Percentiles rank a stretch among this genome's conserved stretches.
Conservation (phyloP, 2,113 vertebrate species). For the Calyptomena viridis region DNA sequence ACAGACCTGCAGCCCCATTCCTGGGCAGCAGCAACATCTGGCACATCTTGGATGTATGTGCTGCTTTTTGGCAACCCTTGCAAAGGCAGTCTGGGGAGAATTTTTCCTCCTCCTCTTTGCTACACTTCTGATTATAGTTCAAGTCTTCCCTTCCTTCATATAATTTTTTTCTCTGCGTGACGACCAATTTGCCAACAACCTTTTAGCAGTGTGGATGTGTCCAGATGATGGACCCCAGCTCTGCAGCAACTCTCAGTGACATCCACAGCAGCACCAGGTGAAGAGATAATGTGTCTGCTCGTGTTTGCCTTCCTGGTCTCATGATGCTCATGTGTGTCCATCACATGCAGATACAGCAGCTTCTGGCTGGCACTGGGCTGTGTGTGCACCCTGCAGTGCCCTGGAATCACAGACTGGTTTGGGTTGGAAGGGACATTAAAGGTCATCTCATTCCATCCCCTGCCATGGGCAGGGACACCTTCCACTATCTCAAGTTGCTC, state of each 20-base stretch:
- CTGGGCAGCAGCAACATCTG: conserved; percentile 51
- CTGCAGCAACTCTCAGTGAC: not conserved
- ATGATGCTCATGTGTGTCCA: rapidly evolving
- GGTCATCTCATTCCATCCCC: not conserved
- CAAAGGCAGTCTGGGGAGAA: not conserved
- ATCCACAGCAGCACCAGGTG: not conserved
- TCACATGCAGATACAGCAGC: not conserved
- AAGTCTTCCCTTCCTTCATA: not conserved
- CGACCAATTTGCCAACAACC: not conserved
- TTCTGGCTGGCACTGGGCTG: not conserved
- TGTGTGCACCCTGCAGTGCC: not conserved
- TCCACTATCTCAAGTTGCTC: not conserved
- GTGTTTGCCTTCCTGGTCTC: not conserved
- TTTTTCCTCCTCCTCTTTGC: not conserved
- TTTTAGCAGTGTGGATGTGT: not conserved
- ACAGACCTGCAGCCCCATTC: conserved; percentile 30
- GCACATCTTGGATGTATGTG: not conserved
- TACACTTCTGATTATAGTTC: not conserved
- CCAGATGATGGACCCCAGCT: not conserved
- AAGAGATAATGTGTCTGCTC: not conserved
- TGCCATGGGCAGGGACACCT: not conserved
- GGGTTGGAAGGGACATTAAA: not conserved
- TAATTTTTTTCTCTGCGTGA: not conserved
- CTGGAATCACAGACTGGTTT: not conserved
- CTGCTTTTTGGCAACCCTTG: conserved; percentile 25